Evolutionary conservation across 2,888 invertebrate genomes (phyloP).

Genomic region (Gymnosoma rotundatum): DNA sequence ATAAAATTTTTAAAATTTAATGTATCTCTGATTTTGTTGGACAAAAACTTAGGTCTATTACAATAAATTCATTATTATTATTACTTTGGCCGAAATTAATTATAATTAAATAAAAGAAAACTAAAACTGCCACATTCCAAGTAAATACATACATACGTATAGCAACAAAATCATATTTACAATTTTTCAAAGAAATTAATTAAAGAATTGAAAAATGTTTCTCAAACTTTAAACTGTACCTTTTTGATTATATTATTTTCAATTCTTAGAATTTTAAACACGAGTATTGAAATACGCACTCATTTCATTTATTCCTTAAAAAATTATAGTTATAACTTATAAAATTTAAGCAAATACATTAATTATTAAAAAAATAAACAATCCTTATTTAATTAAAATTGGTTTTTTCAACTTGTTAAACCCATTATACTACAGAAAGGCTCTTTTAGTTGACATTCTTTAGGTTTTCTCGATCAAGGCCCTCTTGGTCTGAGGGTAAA

Average conservation of each 20-base stretch:
- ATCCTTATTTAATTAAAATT: constrained; percentile 11
- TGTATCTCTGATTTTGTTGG: constrained; percentile 45
- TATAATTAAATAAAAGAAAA: constrained; percentile 12
- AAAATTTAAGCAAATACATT: constrained; percentile 52
- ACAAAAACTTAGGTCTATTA: constrained; percentile 19
- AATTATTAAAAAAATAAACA: constrained; percentile 37
- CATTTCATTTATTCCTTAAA: constrained; percentile 61
- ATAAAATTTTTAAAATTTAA: constrained; percentile 8
- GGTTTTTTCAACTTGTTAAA: not conserved
- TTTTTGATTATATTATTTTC: constrained; percentile 32
- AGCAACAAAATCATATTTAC: constrained; percentile 50
- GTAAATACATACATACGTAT: constrained; percentile 19
- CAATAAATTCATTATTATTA: too few species aligned
- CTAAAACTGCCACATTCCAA: constrained; percentile 65
- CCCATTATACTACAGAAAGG: too few species aligned
- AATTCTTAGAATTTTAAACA: constrained; percentile 16
- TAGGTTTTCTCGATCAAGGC: too few species aligned
- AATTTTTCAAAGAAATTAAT: constrained; percentile 23
- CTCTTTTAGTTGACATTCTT: too few species aligned
- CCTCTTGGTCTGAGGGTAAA: too few species aligned
- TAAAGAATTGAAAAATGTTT: constrained; percentile 28
- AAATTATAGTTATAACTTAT: constrained; percentile 60
- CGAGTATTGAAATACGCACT: constrained; percentile 32
- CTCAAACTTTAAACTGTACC: constrained; percentile 45
- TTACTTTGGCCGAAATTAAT: constrained; percentile 34